These are phyloP conservation scores for Prosapia bicincta DNA, from an alignment of 2,888 invertebrate species.

Conservation along the genomic window DNA sequence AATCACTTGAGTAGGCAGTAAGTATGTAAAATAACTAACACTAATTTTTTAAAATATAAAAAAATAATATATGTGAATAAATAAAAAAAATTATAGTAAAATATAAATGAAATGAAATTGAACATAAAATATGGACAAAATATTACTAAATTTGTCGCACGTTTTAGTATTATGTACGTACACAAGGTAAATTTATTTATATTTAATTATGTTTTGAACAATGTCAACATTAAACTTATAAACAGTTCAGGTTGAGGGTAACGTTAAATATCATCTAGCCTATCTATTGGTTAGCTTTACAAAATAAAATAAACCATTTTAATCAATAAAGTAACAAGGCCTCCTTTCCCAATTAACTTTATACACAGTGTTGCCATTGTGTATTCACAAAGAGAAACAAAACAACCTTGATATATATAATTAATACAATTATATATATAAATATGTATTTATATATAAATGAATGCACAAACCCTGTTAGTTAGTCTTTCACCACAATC, in stretches of 20 bases:
- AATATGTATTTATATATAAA: no score
- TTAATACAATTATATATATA: neutral
- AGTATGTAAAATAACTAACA: no score
- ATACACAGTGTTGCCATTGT: neutral
- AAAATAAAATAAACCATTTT: neutral
- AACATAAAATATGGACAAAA: neutral
- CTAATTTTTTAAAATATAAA: no score
- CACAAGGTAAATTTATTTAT: neutral
- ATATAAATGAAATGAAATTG: neutral
- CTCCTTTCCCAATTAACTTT: neutral
- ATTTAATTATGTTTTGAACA: neutral
- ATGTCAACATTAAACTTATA: neutral
- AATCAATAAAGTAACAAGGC: neutral
- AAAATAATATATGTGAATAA: no score
- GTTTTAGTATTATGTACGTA: neutral
- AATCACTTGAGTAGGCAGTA: no score
- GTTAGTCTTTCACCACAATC: neutral
- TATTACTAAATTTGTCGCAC: neutral
- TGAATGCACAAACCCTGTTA: neutral
- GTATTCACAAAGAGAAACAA: neutral
- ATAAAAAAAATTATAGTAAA: no score
- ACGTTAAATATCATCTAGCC: neutral
- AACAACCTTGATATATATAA: neutral
- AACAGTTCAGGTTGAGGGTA: neutral
- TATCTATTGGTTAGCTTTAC: neutral